Conservation (phyloP, 2,888 invertebrate species). For the Criorhina ranunculi region DNA sequence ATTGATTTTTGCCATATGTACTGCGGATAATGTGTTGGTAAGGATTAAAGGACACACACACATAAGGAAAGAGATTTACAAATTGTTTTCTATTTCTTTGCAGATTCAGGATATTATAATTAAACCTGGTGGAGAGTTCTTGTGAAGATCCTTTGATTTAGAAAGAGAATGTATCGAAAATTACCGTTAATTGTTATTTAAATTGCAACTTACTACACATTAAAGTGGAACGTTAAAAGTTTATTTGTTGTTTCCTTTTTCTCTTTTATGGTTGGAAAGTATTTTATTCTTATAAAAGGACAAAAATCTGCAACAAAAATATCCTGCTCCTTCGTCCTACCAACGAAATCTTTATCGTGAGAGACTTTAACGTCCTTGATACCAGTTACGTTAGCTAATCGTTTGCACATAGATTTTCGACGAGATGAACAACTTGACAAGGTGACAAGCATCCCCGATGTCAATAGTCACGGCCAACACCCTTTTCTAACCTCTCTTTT, state of each 20-base stretch:
- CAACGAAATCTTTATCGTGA: too few relatives aligned
- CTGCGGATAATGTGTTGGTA: constrained; percentile 80
- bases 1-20: constrained; percentile 78
- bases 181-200: constrained; percentile 37
- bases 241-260: background rate
- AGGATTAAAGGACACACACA: constrained; percentile 17
- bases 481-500: too few relatives aligned
- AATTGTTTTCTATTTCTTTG: constrained; percentile 17
- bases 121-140: constrained; percentile 79
- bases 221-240: constrained; percentile 31
- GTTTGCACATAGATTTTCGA: too few relatives aligned
- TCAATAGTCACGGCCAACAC: too few relatives aligned
- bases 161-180: constrained; percentile 7
- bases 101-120: constrained; percentile 79
- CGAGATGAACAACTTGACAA: too few relatives aligned
- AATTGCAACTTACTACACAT: constrained; percentile 24
- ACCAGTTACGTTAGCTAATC: too few relatives aligned
- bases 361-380: too few relatives aligned
- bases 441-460: too few relatives aligned
- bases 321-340: too few relatives aligned
- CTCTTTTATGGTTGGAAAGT: background rate
- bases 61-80: too few relatives aligned
- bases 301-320: too few relatives aligned
- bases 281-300: too few relatives aligned
- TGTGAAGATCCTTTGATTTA: constrained; percentile 66